Conservation (phyloP, 1,140 invertebrate genomes). For the Plectrocnemia conspersa region DNA sequence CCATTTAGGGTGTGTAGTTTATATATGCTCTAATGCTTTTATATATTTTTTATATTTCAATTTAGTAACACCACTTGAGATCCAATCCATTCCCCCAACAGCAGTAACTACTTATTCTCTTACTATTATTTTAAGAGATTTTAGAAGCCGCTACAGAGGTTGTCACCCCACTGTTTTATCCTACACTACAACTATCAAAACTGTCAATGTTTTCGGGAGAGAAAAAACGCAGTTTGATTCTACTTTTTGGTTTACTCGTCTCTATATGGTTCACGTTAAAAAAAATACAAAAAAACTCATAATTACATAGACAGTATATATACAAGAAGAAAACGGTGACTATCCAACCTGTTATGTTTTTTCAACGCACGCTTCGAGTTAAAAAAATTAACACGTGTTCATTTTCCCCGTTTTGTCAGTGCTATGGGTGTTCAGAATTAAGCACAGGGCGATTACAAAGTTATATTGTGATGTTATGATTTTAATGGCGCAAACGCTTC, state of each 20-base stretch:
- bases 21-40: too few species aligned
- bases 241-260: background rate
- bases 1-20: too few species aligned
- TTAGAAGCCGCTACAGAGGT: constrained; percentile 16
- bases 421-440: background rate
- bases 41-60: too few species aligned
- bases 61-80: background rate
- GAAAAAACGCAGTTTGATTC: background rate
- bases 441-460: too few species aligned
- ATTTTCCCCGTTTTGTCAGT: constrained; percentile 30
- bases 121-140: constrained; percentile 13
- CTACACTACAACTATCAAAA: constrained; percentile 16
- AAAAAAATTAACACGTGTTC: constrained; percentile 34
- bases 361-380: constrained; percentile 25
- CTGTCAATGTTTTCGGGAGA: constrained; percentile 6
- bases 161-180: constrained; percentile 23
- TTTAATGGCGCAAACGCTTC: constrained; percentile 1
- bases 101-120: constrained; percentile 6
- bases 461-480: background rate
- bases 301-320: constrained; percentile 21
- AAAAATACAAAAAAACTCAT: constrained; percentile 19
- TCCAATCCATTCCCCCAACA: background rate
- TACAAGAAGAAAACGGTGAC: constrained; percentile 14
- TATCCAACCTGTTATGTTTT: constrained; percentile 33
- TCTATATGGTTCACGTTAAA: background rate